Percentiles rank a stretch among this genome's conserved stretches.
Conservation (phyloP, 2,797 vertebrate species). For the Odontamblyopus lacepedii region DNA sequence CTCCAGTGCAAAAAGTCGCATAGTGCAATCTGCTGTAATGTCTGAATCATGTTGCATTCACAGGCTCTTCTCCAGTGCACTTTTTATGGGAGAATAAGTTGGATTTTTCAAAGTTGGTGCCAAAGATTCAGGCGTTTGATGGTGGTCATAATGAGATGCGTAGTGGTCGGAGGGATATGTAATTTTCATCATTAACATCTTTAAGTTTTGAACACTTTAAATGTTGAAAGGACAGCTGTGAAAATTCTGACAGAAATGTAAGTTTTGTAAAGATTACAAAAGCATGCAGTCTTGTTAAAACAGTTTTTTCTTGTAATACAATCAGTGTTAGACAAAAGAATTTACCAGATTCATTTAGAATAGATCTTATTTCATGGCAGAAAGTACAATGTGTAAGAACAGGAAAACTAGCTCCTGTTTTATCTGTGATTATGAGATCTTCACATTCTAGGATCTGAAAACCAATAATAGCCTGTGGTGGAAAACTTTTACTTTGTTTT, state of each 20-base stretch:
- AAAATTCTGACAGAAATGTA: background rate
- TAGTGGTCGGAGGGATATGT: slow-evolving; percentile 34
- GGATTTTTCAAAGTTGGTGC: slow-evolving; percentile 52
- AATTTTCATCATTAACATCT: slow-evolving; percentile 32
- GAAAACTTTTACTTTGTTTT: too few relatives aligned
- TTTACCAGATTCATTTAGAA: too few relatives aligned
- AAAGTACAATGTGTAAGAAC: too few relatives aligned
- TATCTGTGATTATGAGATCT: too few relatives aligned
- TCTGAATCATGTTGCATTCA: slow-evolving; percentile 56
- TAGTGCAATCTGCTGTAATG: slow-evolving; percentile 68
- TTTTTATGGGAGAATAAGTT: slow-evolving; percentile 51
- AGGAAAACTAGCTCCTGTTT: too few relatives aligned
- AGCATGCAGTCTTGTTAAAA: too few relatives aligned
- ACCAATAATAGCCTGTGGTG: too few relatives aligned
- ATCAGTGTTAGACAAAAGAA: too few relatives aligned
- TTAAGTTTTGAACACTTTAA: slow-evolving; percentile 29
- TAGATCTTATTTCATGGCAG: too few relatives aligned
- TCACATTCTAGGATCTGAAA: too few relatives aligned
- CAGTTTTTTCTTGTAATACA: too few relatives aligned
- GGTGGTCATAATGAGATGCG: slow-evolving; percentile 50
- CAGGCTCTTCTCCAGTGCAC: slow-evolving; percentile 39
- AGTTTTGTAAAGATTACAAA: too few relatives aligned
- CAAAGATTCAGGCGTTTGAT: slow-evolving; percentile 53
- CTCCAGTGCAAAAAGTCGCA: slow-evolving; percentile 43
- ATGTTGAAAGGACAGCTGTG: slow-evolving; percentile 3